phyloP scores from a whole-genome alignment of 1,140 invertebrate species.

The Trypoxylus dichotomus region DNA sequence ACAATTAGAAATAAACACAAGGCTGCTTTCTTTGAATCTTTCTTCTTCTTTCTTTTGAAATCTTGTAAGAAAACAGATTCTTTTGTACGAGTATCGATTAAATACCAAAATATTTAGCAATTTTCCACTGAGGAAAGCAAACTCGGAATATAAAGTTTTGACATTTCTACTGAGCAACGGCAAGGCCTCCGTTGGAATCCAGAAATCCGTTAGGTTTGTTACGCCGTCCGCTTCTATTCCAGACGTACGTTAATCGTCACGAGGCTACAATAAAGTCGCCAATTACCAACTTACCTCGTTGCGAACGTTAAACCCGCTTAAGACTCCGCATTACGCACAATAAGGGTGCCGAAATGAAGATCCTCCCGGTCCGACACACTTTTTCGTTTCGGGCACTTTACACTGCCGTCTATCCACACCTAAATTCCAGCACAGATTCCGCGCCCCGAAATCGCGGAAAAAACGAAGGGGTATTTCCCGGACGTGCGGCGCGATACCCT shows the following conservation, averaged over 20 bases:
- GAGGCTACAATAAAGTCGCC: background rate
- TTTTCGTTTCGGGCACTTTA: background rate
- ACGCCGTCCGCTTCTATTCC: background rate
- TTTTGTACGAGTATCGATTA: background rate
- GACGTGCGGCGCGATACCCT: background rate
- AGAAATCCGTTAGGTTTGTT: background rate
- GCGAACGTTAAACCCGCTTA: background rate
- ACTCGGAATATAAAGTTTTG: background rate
- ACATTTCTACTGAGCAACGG: constrained; percentile 2
- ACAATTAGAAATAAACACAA: too few species aligned
- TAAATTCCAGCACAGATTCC: constrained; percentile 34
- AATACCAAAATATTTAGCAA: too few species aligned
- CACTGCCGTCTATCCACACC: constrained; percentile 30
- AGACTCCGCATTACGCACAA: background rate
- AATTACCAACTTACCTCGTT: background rate
- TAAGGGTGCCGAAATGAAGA: background rate
- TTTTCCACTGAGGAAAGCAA: background rate
- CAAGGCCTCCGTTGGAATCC: constrained; percentile 11
- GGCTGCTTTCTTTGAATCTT: too few species aligned
- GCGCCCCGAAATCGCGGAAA: background rate
- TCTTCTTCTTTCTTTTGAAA: too few species aligned
- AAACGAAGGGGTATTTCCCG: background rate
- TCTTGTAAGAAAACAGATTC: background rate
- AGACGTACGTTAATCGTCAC: background rate
- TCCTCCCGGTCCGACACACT: background rate